Conservation (phyloP, 2,113 vertebrate species). For the Sisor rabdophorus region DNA sequence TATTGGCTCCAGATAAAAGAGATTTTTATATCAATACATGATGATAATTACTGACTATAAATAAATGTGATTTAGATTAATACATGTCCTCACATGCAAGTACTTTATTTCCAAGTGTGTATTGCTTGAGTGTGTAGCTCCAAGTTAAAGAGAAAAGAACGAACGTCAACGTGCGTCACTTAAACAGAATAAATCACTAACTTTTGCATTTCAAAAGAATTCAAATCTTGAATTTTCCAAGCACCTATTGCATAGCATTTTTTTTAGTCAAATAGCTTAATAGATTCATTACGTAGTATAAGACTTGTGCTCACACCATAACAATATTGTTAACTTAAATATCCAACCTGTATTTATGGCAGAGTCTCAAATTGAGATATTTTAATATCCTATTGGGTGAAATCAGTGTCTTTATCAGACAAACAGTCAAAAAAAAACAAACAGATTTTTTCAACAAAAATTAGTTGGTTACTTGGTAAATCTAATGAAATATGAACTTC, state of each 20-base stretch:
- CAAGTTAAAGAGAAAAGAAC: not conserved
- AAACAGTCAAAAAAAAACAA: too few species aligned
- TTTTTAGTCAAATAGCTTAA: not conserved
- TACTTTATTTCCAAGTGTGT: not conserved
- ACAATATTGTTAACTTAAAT: not conserved
- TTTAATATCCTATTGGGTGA: too few species aligned
- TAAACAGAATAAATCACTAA: not conserved
- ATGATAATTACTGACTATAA: not conserved
- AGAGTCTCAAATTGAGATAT: not conserved
- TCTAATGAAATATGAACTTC: too few species aligned
- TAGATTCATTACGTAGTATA: not conserved
- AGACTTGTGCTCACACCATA: too few species aligned
- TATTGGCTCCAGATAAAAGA: too few species aligned
- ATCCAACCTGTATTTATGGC: not conserved
- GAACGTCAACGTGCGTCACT: not conserved
- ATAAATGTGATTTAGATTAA: not conserved
- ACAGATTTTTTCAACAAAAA: too few species aligned
- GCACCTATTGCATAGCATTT: not conserved
- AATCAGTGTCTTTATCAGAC: too few species aligned
- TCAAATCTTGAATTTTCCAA: not conserved
- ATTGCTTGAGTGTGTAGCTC: not conserved
- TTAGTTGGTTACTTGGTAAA: too few species aligned
- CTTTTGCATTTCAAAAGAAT: not conserved
- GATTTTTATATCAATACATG: too few species aligned
- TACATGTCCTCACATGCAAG: not conserved